phyloP scores from a whole-genome alignment of 2,797 vertebrate genomes.

The Cottoperca gobio region DNA sequence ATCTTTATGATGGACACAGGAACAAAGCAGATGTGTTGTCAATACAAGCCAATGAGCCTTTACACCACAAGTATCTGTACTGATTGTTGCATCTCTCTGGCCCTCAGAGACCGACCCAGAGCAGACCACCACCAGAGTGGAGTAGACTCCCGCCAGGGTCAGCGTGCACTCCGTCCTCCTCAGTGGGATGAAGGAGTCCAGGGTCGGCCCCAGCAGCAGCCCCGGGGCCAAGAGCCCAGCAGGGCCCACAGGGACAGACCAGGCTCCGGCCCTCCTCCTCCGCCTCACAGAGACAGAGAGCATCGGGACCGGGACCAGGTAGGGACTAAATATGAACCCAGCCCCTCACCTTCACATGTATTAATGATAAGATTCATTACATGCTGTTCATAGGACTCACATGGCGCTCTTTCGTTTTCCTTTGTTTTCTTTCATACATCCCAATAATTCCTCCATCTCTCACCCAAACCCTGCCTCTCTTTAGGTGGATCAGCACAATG shows the following conservation, averaged over 20 bases:
- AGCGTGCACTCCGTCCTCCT: slow-evolving; percentile 37
- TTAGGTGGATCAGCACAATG: slow-evolving; percentile 76
- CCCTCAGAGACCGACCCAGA: slow-evolving; percentile 69
- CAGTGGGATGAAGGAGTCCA: slow-evolving; percentile 73
- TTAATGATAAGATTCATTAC: not conserved
- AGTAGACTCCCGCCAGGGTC: slow-evolving; percentile 66
- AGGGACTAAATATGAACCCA: not conserved
- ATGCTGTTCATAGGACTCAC: not conserved
- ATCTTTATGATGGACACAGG: not conserved
- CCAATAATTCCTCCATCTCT: not conserved
- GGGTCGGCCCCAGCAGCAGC: slow-evolving; percentile 82
- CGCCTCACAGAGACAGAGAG: slow-evolving; percentile 77
- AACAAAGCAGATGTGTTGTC: not conserved
- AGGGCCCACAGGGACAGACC: slow-evolving; percentile 67
- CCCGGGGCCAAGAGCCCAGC: slow-evolving; percentile 87
- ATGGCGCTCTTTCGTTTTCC: not conserved
- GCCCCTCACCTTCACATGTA: not conserved
- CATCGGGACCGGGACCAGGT: slow-evolving; percentile 74
- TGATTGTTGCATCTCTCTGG: not conserved
- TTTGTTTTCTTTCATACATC: too few species aligned
- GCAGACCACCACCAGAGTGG: slow-evolving; percentile 61
- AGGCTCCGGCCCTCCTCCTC: slow-evolving; percentile 75
- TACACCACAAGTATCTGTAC: not conserved
- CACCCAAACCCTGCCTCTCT: not conserved
- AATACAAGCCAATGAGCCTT: not conserved